Evolutionary conservation across 2,888 invertebrate species (phyloP), one percentile per base, ranked within the genome.

Genomic region (Leptinotarsa juncta): DNA sequence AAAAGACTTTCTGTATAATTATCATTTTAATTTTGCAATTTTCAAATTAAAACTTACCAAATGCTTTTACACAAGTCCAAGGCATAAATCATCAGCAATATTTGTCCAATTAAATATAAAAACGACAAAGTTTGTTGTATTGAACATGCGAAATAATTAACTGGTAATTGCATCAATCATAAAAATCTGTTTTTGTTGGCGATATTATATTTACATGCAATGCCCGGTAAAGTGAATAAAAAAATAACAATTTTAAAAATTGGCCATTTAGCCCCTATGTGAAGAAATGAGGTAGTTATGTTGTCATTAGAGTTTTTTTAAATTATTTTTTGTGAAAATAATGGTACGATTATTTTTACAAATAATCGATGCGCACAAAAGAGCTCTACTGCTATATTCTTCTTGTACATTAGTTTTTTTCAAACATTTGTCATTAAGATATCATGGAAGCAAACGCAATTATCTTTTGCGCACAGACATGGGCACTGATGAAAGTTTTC

Each of bases 121-220:
- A 53, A 53, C n/a, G 53, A 53, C 53, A 53, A 53, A 53, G 53
- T 53, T 53, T 53, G 53, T 53, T n/a, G 53, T 57, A 57, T 57
- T 20, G 4, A 57, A 57, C 57, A 57, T 57, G 57, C 57, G 57
- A 57, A 20, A 57, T 57, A 57, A 57, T 57, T 57, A 57, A 15
- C 14, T 57, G 15, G 57, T 57, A 57, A 57, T 57, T 57, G 57
- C 57, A 4, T 57, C 57, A 57, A 57, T 57, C 57, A 57, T 23
- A 14, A 23, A 57, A 57, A 23, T 23, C 23, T 15, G 23, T 57
- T 57, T 57, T 57, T 57, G 20, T 23, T 14, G 15, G 57, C 23
- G 23, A 23, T 57, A 57, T 57, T 23, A 57, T 57, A 23, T 57
- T 57, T 57, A 57, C 23, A 57, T 57, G 57, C 12, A 57, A 57